Conservation (phyloP, 2,113 vertebrate species). For the Brachyhypopomus gauderio region DNA sequence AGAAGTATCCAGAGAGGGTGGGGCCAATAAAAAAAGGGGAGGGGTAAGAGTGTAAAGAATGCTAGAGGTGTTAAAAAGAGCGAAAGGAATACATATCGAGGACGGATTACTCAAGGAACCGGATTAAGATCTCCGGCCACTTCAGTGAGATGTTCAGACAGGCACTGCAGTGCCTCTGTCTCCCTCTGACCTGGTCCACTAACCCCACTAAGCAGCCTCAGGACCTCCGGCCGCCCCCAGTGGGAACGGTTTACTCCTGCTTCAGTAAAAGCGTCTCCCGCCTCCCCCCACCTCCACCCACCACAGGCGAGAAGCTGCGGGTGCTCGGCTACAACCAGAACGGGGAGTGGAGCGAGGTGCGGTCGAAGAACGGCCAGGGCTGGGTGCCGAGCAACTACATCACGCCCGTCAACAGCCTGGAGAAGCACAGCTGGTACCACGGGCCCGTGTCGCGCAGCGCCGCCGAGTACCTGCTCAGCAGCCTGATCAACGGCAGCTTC, state of each 20-base stretch:
- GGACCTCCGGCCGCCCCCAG: too few species aligned
- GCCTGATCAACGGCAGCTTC: slow-evolving; percentile 97
- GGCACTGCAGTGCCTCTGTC: too few species aligned
- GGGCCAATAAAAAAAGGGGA: too few species aligned
- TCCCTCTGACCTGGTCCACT: too few species aligned
- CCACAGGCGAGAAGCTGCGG: slow-evolving; percentile 91
- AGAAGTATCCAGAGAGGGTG: too few species aligned
- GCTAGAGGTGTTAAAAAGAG: too few species aligned
- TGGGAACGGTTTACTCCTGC: not conserved
- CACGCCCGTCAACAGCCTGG: slow-evolving; percentile 97
- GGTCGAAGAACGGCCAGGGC: slow-evolving; percentile 97
- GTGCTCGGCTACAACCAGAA: slow-evolving; percentile 99
- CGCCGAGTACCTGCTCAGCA: slow-evolving; percentile 94
- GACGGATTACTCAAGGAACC: too few species aligned
- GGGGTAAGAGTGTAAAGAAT: too few species aligned
- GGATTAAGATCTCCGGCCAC: too few species aligned
- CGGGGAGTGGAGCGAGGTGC: slow-evolving; percentile 97
- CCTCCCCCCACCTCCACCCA: not conserved
- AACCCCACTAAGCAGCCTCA: too few species aligned
- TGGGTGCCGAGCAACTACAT: slow-evolving; percentile 99
- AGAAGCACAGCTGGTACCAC: slow-evolving; percentile 99
- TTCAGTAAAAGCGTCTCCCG: not conserved
- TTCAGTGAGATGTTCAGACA: too few species aligned
- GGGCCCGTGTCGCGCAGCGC: slow-evolving; percentile 96
- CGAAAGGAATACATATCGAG: too few species aligned